These are phyloP conservation scores for Atherinomorus stipes DNA, from an alignment of 2,113 vertebrate genomes.

Conservation along the genomic window DNA sequence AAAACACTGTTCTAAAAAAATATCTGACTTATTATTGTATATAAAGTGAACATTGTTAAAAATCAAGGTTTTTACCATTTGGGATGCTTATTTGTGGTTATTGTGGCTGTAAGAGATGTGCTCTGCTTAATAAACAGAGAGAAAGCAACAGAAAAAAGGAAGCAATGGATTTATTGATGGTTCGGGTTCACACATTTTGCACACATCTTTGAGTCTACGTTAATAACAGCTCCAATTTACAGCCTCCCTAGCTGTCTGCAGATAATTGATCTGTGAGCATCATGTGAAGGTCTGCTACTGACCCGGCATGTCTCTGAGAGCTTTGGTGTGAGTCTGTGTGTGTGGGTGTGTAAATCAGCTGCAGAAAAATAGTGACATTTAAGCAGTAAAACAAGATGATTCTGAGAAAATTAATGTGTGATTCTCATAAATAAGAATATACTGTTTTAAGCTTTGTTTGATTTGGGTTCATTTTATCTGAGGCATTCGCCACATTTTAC, in stretches of 20 bases:
- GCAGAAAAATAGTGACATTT: neutral
- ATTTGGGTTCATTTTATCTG: no score
- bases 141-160: conserved; percentile 17
- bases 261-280: conserved; percentile 15
- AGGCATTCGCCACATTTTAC: no score
- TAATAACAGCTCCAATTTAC: conserved; percentile 25
- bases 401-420: no score
- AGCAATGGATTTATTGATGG: conserved; percentile 34
- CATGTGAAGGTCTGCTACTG: neutral
- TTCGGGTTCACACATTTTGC: neutral
- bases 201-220: neutral
- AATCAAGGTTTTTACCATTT: no score
- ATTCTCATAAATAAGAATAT: no score
- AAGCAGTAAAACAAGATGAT: no score
- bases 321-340: neutral
- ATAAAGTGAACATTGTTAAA: no score
- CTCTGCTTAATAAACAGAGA: neutral
- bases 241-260: conserved; percentile 24
- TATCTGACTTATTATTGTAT: no score
- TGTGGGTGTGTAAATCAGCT: conserved; percentile 5
- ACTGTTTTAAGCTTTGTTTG: no score
- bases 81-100: neutral
- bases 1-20: no score
- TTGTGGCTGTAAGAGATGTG: neutral
- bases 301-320: neutral